Percentiles rank a stretch among this genome's conserved stretches.
Evolutionary conservation across 2,797 vertebrate species (phyloP).

Genomic region (Nyctibius grandis): DNA sequence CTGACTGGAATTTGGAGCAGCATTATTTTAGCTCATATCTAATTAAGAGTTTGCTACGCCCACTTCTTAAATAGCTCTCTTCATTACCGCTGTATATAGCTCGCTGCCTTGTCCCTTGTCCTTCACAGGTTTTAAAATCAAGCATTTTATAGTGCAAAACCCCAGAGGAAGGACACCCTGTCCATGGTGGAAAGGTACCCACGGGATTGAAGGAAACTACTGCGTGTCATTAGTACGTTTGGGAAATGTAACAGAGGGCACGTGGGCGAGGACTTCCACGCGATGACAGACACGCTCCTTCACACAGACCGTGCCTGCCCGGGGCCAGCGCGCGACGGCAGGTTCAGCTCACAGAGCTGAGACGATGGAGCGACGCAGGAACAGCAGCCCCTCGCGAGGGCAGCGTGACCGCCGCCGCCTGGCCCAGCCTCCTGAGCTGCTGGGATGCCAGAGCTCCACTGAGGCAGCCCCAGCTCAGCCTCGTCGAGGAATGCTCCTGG

Average conservation of each 20-base stretch:
- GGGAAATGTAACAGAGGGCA: not conserved
- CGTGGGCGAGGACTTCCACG: fast-evolving
- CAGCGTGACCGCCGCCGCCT: not conserved
- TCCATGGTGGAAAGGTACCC: fast-evolving
- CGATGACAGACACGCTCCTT: fast-evolving
- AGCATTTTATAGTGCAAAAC: fast-evolving
- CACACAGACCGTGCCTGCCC: not conserved
- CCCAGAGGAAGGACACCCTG: not conserved
- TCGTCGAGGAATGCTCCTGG: too few relatives aligned
- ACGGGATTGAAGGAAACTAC: not conserved
- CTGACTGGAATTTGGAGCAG: slow-evolving; percentile 11
- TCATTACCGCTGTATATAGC: not conserved
- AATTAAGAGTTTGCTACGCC: slow-evolving; percentile 35
- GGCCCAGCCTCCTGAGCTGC: too few relatives aligned
- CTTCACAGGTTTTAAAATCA: not conserved
- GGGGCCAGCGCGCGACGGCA: fast-evolving
- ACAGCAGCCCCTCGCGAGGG: not conserved
- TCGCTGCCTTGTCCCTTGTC: not conserved
- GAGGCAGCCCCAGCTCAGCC: too few relatives aligned
- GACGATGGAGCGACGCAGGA: not conserved
- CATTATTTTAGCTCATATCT: not conserved
- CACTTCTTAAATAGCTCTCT: not conserved
- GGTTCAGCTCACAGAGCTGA: too few relatives aligned
- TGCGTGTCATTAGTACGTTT: fast-evolving
- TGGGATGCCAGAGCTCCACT: too few relatives aligned